Percentiles rank a stretch among this genome's conserved stretches.
Evolutionary conservation across 2,113 vertebrate species (phyloP).

Genomic region (Hydrochoerus hydrochaeris): DNA sequence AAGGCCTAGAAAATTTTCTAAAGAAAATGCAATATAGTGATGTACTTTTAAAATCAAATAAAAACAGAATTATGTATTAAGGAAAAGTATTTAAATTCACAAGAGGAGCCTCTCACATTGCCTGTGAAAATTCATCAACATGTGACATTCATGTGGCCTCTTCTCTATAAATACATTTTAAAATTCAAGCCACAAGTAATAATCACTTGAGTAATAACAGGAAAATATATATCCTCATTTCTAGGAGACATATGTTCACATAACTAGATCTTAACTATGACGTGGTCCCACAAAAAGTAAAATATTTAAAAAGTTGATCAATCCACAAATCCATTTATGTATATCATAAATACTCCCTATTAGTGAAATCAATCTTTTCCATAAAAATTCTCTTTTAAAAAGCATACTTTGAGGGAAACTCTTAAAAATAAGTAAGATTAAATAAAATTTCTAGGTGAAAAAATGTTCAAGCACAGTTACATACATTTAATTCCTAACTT

Average conservation of each 20-base stretch:
- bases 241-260: not conserved
- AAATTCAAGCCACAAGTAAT: slow-evolving; percentile 24
- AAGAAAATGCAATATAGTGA: not conserved
- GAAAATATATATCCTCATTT: not conserved
- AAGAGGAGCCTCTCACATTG: not conserved
- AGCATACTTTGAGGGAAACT: not conserved
- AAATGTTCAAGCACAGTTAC: not conserved
- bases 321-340: not conserved
- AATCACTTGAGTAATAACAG: not conserved
- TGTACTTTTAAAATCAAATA: not conserved
- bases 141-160: not conserved
- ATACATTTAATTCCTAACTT: not conserved
- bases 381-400: not conserved
- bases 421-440: not conserved
- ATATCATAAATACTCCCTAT: not conserved
- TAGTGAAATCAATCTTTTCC: not conserved
- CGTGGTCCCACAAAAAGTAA: not conserved
- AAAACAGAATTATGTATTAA: not conserved
- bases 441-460: not conserved
- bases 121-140: not conserved
- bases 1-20: not conserved
- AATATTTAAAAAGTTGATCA: not conserved
- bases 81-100: not conserved
- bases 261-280: not conserved
- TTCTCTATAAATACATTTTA: slow-evolving; percentile 20